phyloP scores from a whole-genome alignment of 2,797 vertebrate species.

The Morus bassanus region DNA sequence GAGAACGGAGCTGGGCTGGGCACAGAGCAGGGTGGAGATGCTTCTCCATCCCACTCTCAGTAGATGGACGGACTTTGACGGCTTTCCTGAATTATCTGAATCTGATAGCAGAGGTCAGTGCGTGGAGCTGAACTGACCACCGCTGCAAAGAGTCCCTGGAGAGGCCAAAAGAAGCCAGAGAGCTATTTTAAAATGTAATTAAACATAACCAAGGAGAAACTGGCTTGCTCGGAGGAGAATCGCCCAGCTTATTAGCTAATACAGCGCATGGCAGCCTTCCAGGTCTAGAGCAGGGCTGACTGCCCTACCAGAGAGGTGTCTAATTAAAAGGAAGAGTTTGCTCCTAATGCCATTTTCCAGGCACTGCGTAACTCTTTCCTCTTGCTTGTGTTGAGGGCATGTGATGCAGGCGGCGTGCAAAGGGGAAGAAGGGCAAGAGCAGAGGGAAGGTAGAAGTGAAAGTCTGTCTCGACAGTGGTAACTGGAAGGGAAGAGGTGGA shows the following conservation, averaged over 20 bases:
- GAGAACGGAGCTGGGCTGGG: not conserved
- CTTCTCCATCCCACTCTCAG: not conserved
- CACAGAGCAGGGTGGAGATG: not conserved
- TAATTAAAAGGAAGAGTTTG: slow-evolving; percentile 47
- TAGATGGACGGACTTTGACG: accelerated
- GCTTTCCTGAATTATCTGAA: not conserved
- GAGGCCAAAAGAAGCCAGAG: not conserved
- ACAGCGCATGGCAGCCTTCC: slow-evolving; percentile 17
- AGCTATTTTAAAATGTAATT: slow-evolving; percentile 53
- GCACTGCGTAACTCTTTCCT: not conserved
- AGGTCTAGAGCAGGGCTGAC: not conserved
- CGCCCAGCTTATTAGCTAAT: not conserved
- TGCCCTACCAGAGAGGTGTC: slow-evolving; percentile 15
- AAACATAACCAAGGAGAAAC: slow-evolving; percentile 40
- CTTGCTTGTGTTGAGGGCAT: not conserved
- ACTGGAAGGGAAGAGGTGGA: not conserved
- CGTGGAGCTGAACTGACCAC: not conserved
- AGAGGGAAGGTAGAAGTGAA: not conserved
- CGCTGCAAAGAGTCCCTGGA: not conserved
- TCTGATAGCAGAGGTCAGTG: not conserved
- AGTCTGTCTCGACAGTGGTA: not conserved
- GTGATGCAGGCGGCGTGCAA: not conserved
- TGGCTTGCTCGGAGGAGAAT: slow-evolving; percentile 23
- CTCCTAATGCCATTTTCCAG: not conserved
- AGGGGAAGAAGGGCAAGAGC: not conserved